Conservation (phyloP, 92 coral and sea anemone genomes). For the Ricordea florida region DNA sequence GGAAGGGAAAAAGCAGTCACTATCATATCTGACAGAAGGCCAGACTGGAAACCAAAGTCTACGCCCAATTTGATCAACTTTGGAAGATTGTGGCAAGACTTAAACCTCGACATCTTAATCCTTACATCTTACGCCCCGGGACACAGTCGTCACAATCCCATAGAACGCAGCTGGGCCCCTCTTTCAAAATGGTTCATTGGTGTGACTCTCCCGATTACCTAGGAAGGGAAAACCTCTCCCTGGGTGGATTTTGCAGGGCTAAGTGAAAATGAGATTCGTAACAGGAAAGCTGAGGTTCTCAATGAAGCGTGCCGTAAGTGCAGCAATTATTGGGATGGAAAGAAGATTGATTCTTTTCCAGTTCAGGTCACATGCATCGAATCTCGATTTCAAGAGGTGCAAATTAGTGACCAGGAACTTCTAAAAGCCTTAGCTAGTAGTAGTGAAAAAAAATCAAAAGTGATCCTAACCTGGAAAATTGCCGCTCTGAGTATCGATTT, state of each 20-base stretch:
- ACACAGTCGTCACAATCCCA: constrained; percentile 35
- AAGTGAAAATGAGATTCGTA: not conserved
- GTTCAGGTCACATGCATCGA: not conserved
- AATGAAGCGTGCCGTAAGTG: constrained; percentile 4
- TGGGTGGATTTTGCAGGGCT: constrained; percentile 7
- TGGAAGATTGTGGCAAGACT: constrained; percentile 22
- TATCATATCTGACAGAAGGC: constrained; percentile 36
- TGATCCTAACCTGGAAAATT: not conserved
- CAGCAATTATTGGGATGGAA: not conserved
- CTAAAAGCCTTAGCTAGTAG: not conserved
- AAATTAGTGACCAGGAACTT: not conserved
- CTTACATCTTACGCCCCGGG: constrained; percentile 41
- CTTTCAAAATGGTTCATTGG: constrained; percentile 43
- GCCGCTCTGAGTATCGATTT: not conserved
- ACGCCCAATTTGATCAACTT: constrained; percentile 24
- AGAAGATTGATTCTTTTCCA: not conserved
- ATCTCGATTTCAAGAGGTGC: not conserved
- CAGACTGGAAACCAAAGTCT: constrained; percentile 49
- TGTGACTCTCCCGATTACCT: constrained; percentile 36
- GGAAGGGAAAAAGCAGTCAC: constrained; percentile 4
- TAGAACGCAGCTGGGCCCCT: constrained; percentile 51
- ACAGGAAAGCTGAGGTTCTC: constrained; percentile 1
- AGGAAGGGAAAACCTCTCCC: no score
- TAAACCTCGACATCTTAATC: constrained; percentile 28
- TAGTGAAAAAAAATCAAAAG: not conserved